Base-by-base conservation (phyloP, 2,797 vertebrate genomes). In the Centroberyx gerrardi region DNA sequence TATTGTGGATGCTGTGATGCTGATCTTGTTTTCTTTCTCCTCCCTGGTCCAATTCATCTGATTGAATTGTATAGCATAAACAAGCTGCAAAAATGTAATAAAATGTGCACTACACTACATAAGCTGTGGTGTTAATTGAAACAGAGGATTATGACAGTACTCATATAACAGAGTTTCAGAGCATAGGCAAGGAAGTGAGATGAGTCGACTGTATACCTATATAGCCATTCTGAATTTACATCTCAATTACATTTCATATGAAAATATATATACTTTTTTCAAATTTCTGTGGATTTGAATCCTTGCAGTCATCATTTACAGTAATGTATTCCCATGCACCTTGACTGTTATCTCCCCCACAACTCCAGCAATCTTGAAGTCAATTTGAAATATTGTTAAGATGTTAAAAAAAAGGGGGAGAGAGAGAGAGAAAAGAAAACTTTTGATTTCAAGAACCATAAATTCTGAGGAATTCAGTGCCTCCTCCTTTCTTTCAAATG, bases 401-500 rank as follows among this genome's bases (percentile, higher is more conserved):
- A 88, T 68, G 58, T 82, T 59, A 69, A 70, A 83, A 74, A 83
- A 68, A 61, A 56, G 31, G 1, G 22, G 22, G 22, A 22, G 22
- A 22, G 22, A 38, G 13, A 12, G 51, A 51, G 60, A 74, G 63
- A 72, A 81, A 82, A 68, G 29, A 72, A 86, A 72, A 79, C 78
- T 81, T 90, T 88, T 83, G 63, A 90, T 86, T 88, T 84, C 55
- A 71, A 83, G 65, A 91, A 77, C n/a, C 68, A 85, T 86, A 89
- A 86, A 92, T 87, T 88, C 66, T 38, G 60, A 76, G 55, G 56
- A 89, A 80, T 87, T 87, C 64, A 76, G 71, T 76, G 73, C 63
- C 68, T 81, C 64, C 73, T 82, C n/a, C 42, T 81, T 80, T 82
- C 87, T 93, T 93, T 92, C 75, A 92, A 91, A 93, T 94, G 91